A percentile compares a stretch with the other conserved stretches of the same genome.
Evolutionary conservation across 2,797 vertebrate genomes (phyloP).

Genomic region (Clarias fuscus): DNA sequence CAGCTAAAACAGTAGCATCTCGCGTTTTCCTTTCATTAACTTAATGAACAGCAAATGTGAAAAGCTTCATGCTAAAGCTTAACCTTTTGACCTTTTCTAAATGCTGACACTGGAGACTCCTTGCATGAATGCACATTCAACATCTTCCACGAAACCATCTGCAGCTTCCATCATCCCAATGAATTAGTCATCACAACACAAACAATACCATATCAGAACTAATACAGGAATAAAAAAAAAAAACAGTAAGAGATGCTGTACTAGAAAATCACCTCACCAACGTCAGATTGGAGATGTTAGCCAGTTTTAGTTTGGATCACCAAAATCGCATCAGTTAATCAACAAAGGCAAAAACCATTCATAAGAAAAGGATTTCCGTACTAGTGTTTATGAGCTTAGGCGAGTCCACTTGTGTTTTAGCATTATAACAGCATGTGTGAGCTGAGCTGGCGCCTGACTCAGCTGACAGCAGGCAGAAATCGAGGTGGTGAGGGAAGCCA

Average conservation of each 20-base stretch:
- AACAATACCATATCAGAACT: not conserved
- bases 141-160: not conserved
- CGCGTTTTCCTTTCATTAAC: not conserved
- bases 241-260: not conserved
- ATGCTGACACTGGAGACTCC: not conserved
- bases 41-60: not conserved
- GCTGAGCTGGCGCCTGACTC: slow-evolving; percentile 46
- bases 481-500: slow-evolving; percentile 63
- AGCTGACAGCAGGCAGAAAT: slow-evolving; percentile 71
- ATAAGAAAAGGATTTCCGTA: not conserved
- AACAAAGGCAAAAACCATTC: not conserved
- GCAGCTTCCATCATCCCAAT: not conserved
- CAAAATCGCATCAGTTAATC: not conserved
- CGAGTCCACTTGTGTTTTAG: slow-evolving; percentile 14
- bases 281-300: not conserved
- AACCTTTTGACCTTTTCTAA: not conserved
- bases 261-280: not conserved
- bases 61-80: not conserved
- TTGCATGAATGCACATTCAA: not conserved
- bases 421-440: not conserved
- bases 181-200: not conserved
- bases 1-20: not conserved
- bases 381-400: not conserved
- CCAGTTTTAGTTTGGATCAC: no score
- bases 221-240: no score